Conservation (phyloP, 2,888 invertebrate species). For the Gasteruption jaculator region DNA sequence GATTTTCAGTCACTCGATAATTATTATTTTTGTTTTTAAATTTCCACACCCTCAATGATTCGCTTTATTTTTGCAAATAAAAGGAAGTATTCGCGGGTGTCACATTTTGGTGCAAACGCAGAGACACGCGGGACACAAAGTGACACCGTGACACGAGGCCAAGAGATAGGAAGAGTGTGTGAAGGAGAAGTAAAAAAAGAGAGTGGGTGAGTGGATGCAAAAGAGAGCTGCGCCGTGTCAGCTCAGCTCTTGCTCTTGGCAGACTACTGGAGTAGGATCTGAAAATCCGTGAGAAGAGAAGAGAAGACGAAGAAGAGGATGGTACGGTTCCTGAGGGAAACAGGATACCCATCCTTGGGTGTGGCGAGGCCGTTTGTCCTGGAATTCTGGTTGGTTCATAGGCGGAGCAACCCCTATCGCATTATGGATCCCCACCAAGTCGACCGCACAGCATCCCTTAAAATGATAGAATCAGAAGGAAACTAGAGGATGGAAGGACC, state of each 20-base stretch:
- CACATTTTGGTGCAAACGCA: too few relatives aligned
- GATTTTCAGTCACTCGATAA: too few relatives aligned
- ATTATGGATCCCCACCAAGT: constrained; percentile 28
- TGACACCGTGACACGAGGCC: background rate
- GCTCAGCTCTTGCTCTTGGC: constrained; percentile 50
- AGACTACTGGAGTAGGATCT: constrained; percentile 46
- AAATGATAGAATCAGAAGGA: too few relatives aligned
- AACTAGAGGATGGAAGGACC: too few relatives aligned
- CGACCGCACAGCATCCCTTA: constrained; percentile 39
- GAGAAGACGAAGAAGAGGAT: constrained; percentile 40
- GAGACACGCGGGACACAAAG: too few relatives aligned
- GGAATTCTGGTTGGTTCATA: constrained; percentile 48
- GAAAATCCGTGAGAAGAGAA: constrained; percentile 45
- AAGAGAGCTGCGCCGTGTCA: constrained; percentile 44
- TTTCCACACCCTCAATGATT: too few relatives aligned
- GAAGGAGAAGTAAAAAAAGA: constrained; percentile 21
- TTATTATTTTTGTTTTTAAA: too few relatives aligned
- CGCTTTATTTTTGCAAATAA: too few relatives aligned
- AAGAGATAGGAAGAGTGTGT: background rate
- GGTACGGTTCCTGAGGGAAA: constrained; percentile 41
- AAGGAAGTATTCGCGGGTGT: too few relatives aligned
- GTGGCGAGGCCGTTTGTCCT: constrained; percentile 45
- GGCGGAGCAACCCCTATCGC: constrained; percentile 51
- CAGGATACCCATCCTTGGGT: constrained; percentile 45
- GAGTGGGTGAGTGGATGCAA: constrained; percentile 19